Percentiles rank a stretch among this genome's conserved stretches.
These are phyloP conservation scores for Pygocentrus nattereri DNA, from an alignment of 2,797 vertebrate species.

Conservation along the genomic window DNA sequence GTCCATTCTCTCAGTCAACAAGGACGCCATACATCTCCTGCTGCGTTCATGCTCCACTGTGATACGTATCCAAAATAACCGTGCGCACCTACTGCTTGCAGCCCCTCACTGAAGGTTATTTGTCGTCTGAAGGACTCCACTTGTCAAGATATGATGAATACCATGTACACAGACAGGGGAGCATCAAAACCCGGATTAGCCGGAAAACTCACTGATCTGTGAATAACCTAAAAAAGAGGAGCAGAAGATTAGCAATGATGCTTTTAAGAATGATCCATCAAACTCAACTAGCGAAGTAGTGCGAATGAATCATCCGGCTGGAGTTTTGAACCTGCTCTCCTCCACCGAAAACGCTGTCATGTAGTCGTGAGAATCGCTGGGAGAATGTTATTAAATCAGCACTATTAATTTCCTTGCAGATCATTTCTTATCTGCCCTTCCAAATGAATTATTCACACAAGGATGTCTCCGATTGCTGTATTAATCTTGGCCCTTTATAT, in stretches of 20 bases:
- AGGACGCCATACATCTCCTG: slow-evolving; percentile 93
- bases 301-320: slow-evolving; percentile 99
- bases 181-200: slow-evolving; percentile 99
- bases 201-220: slow-evolving; percentile 99
- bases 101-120: slow-evolving; percentile 99
- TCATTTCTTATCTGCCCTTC: slow-evolving; percentile 83
- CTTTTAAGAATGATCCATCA: slow-evolving; percentile 99
- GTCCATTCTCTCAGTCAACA: slow-evolving; percentile 84
- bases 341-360: slow-evolving; percentile 82
- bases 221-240: slow-evolving; percentile 99
- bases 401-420: slow-evolving; percentile 83
- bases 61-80: slow-evolving; percentile 99
- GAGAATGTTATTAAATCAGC: slow-evolving; percentile 85
- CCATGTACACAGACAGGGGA: slow-evolving; percentile 99
- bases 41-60: slow-evolving; percentile 94
- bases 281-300: slow-evolving; percentile 99
- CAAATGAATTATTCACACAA: slow-evolving; percentile 77
- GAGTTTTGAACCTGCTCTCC: slow-evolving; percentile 86
- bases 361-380: slow-evolving; percentile 79
- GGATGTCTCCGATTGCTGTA: slow-evolving; percentile 81
- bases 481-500: slow-evolving; percentile 74
- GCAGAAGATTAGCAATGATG: slow-evolving; percentile 99
- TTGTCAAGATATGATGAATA: slow-evolving; percentile 99
- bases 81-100: slow-evolving; percentile 93
- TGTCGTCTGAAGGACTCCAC: slow-evolving; percentile 99